A percentile compares a stretch with the other conserved stretches of the same genome.
Evolutionary conservation across 2,888 invertebrate genomes (phyloP).

Genomic region (Drosophila kanekoi): DNA sequence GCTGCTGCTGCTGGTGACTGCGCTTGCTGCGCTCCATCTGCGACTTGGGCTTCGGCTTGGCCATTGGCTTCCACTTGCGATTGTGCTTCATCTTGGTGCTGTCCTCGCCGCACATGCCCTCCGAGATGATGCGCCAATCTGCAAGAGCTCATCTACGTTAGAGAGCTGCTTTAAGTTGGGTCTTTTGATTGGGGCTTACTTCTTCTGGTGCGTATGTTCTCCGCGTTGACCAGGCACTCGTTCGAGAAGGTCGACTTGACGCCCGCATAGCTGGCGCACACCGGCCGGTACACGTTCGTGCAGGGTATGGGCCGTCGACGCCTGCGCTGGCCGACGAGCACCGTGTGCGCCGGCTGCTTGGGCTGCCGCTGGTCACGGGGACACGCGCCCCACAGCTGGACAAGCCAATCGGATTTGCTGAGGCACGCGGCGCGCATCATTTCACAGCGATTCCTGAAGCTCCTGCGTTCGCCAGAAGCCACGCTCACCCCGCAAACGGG

Average conservation of each 20-base stretch:
- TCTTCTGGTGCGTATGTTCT: conserved; percentile 71
- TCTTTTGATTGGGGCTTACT: conserved; percentile 41
- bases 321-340: conserved; percentile 39
- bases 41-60: conserved; percentile 51
- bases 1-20: conserved; percentile 34
- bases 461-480: conserved; percentile 40
- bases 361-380: conserved; percentile 13
- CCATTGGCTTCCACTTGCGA: conserved; percentile 50
- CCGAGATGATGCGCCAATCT: conserved; percentile 77
- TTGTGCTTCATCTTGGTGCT: conserved; percentile 67
- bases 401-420: conserved; percentile 56
- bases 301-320: conserved; percentile 66
- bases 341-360: conserved; percentile 27
- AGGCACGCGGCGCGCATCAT: conserved; percentile 63
- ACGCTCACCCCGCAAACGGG: conserved; percentile 68
- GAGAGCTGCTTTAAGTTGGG: neutral
- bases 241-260: conserved; percentile 81
- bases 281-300: conserved; percentile 72
- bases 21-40: conserved; percentile 60
- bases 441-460: conserved; percentile 72
- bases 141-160: no score
- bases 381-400: conserved; percentile 55
- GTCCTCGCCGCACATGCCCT: conserved; percentile 79
- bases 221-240: conserved; percentile 78
- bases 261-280: conserved; percentile 75